Conservation (phyloP, 2,888 invertebrate species). For the Physocephala rufipes region DNA sequence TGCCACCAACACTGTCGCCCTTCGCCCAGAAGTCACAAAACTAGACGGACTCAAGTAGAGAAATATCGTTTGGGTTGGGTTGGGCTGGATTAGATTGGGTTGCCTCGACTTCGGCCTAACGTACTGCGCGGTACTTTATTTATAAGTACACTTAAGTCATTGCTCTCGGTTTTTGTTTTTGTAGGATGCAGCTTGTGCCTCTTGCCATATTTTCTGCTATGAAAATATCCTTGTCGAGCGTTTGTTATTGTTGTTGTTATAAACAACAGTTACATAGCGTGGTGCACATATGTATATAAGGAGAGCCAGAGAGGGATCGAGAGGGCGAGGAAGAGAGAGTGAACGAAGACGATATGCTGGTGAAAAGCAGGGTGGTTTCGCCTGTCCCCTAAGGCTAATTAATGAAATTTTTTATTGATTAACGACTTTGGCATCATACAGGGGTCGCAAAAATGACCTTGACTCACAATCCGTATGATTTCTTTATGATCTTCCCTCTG, state of each 20-base stretch:
- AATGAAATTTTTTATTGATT: constrained; percentile 31
- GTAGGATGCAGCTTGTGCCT: too few species aligned
- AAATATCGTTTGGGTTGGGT: too few species aligned
- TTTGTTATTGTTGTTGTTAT: constrained; percentile 5
- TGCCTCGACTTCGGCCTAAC: too few species aligned
- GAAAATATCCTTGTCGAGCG: background rate
- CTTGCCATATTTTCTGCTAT: too few species aligned
- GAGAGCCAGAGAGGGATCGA: too few species aligned
- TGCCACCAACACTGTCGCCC: too few species aligned
- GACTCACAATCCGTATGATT: background rate
- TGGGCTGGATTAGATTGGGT: too few species aligned
- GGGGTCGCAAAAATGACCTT: constrained; percentile 9
- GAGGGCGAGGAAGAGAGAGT: too few species aligned
- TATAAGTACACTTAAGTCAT: background rate
- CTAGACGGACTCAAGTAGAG: too few species aligned
- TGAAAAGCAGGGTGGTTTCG: background rate
- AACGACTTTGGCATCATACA: constrained; percentile 11
- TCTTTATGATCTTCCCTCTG: too few species aligned
- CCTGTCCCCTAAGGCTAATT: constrained; percentile 27
- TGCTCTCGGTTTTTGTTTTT: background rate
- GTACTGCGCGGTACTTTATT: background rate
- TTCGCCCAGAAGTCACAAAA: too few species aligned
- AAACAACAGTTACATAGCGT: constrained; percentile 20
- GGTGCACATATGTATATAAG: too few species aligned
- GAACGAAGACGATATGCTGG: background rate